phyloP scores from a whole-genome alignment of 2,888 invertebrate genomes.

The Drosophila picticornis region DNA sequence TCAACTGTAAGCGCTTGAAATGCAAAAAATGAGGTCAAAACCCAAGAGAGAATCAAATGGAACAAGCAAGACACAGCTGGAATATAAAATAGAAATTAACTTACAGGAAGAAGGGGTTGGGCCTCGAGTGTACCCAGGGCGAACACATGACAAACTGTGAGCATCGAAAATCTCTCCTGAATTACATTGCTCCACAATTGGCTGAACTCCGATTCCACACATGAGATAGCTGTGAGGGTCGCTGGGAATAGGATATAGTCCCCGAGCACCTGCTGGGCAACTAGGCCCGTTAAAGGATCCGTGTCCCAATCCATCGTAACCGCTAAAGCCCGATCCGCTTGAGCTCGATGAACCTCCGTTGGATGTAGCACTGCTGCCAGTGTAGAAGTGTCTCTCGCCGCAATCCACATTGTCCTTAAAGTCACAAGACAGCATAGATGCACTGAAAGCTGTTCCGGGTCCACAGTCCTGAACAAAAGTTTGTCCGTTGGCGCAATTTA shows the following conservation, averaged over 20 bases:
- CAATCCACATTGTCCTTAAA: constrained; percentile 87
- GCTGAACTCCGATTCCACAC: constrained; percentile 86
- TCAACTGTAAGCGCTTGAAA: constrained; percentile 35
- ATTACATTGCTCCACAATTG: constrained; percentile 87
- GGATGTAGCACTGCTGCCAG: constrained; percentile 8
- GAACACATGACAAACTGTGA: constrained; percentile 86
- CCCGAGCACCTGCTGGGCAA: constrained; percentile 85
- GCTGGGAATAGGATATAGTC: constrained; percentile 86
- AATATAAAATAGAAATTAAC: constrained; percentile 28
- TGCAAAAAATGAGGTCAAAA: constrained; percentile 32
- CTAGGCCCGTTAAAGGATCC: constrained; percentile 1
- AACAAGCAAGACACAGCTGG: constrained; percentile 19
- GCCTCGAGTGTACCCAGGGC: constrained; percentile 44
- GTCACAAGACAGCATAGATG: constrained; percentile 86
- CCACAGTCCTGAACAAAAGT: constrained; percentile 87
- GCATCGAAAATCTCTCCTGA: constrained; percentile 88
- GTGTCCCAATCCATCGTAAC: background rate
- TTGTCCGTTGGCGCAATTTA: constrained; percentile 88
- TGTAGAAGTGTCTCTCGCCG: constrained; percentile 45
- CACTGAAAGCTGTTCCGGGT: constrained; percentile 88
- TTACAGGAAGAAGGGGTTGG: constrained; percentile 50
- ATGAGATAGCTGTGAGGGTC: constrained; percentile 84
- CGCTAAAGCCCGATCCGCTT: background rate
- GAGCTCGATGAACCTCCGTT: constrained; percentile 31
- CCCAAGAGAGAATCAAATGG: constrained; percentile 57